phyloP scores from a whole-genome alignment of 2,113 vertebrate species.

The Paramormyrops kingsleyae region DNA sequence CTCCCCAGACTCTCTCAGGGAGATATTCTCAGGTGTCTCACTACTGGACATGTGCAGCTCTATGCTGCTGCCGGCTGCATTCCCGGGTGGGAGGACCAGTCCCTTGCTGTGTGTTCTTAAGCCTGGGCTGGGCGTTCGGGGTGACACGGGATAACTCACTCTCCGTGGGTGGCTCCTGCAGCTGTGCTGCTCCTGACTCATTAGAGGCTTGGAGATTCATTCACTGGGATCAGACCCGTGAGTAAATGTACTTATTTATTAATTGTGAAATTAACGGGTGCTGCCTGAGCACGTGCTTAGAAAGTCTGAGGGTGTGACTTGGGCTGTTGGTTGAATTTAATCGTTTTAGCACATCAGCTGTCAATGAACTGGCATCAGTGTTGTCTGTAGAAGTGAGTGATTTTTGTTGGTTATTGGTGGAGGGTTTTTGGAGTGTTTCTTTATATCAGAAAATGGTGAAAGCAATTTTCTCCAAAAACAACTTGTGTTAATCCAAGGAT shows the following conservation, averaged over 20 bases:
- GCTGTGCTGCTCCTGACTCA: not conserved
- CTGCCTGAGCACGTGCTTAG: not conserved
- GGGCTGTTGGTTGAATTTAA: not conserved
- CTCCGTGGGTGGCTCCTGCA: slow-evolving; percentile 4
- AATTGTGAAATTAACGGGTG: not conserved
- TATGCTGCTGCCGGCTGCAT: not conserved
- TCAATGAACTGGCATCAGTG: not conserved
- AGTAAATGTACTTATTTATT: slow-evolving; percentile 27
- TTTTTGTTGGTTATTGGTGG: not conserved
- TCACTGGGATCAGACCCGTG: slow-evolving; percentile 26
- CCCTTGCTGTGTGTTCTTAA: slow-evolving; percentile 46
- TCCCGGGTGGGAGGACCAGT: slow-evolving; percentile 4
- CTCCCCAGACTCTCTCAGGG: not conserved
- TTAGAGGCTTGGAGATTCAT: not conserved
- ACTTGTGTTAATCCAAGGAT: not conserved
- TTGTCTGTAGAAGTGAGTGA: not conserved
- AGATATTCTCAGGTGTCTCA: not conserved
- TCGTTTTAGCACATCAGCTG: not conserved
- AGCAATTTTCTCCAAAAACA: not conserved
- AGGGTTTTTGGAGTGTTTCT: not conserved
- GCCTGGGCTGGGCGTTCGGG: slow-evolving; percentile 42
- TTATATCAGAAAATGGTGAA: not conserved
- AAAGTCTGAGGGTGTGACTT: not conserved
- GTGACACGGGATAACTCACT: slow-evolving; percentile 33
- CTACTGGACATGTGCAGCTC: not conserved